phyloP scores from a whole-genome alignment of 2,113 vertebrate genomes.

The Gavia stellata region DNA sequence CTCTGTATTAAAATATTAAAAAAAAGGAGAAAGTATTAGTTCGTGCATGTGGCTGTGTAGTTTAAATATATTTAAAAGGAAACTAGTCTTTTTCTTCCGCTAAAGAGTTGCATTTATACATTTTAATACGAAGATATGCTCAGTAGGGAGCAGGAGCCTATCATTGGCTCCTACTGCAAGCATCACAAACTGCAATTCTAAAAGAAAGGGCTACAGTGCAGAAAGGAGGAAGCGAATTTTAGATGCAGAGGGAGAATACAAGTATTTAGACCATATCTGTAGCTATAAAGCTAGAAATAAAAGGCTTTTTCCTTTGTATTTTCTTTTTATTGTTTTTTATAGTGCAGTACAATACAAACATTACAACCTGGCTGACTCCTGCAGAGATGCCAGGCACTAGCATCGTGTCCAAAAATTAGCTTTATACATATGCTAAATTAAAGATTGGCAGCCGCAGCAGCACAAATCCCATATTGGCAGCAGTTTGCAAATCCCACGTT shows the following conservation, averaged over 20 bases:
- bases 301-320: constrained; percentile 59
- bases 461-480: constrained; percentile 74
- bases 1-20: neutral
- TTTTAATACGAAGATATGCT: constrained; percentile 73
- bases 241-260: constrained; percentile 49
- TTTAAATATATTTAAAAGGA: constrained; percentile 66
- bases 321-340: constrained; percentile 65
- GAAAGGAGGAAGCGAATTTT: constrained; percentile 34
- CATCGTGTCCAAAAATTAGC: constrained; percentile 76
- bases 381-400: constrained; percentile 72
- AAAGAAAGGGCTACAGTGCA: constrained; percentile 50
- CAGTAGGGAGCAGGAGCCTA: constrained; percentile 66
- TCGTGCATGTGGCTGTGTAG: neutral
- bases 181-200: constrained; percentile 65
- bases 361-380: constrained; percentile 69
- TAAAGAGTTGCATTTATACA: constrained; percentile 69
- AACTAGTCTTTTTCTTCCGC: constrained; percentile 21
- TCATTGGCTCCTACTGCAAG: constrained; percentile 70
- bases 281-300: constrained; percentile 61
- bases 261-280: constrained; percentile 65
- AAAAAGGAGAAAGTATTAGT: neutral
- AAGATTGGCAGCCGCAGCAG: constrained; percentile 73
- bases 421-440: constrained; percentile 81
- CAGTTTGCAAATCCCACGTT: constrained; percentile 73
- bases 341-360: constrained; percentile 64